Evolutionary conservation across 2,888 invertebrate genomes (phyloP).

Genomic region (Choristoneura rosaceana): DNA sequence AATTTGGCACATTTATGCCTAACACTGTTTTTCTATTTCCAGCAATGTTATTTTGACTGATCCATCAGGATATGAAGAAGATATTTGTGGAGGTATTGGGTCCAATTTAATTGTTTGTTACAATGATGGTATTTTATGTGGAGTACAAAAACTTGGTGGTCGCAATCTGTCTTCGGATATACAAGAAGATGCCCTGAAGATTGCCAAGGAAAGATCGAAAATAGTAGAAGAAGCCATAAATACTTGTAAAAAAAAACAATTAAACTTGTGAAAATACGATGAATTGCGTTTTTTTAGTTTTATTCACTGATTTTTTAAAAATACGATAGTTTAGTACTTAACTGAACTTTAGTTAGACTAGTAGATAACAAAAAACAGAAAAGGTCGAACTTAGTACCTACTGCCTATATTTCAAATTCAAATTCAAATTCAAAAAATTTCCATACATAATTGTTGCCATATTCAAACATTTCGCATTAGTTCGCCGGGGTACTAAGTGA

Average conservation of each 20-base stretch:
- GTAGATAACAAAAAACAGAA: no score
- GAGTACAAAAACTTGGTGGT: conserved; percentile 91
- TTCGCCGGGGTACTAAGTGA: no score
- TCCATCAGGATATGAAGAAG: conserved; percentile 94
- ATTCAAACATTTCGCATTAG: no score
- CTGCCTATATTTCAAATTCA: no score
- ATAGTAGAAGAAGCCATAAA: conserved; percentile 76
- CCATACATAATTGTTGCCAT: no score
- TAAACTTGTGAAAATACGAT: conserved; percentile 42
- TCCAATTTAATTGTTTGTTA: conserved; percentile 88
- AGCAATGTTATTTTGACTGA: conserved; percentile 90
- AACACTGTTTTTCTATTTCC: conserved; percentile 60
- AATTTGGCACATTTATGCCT: no score
- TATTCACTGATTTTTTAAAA: background rate
- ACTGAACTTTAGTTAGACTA: no score
- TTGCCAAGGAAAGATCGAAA: conserved; percentile 85
- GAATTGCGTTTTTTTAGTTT: background rate
- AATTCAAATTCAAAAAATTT: no score
- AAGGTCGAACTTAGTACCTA: no score
- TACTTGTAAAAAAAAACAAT: conserved; percentile 65
- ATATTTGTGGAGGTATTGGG: conserved; percentile 87
- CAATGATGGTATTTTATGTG: conserved; percentile 87
- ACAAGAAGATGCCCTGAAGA: conserved; percentile 85
- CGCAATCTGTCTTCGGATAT: conserved; percentile 85
- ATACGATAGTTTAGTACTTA: no score